Conservation (phyloP, 92 coral and sea anemone genomes). For the Nematostella vectensis region DNA sequence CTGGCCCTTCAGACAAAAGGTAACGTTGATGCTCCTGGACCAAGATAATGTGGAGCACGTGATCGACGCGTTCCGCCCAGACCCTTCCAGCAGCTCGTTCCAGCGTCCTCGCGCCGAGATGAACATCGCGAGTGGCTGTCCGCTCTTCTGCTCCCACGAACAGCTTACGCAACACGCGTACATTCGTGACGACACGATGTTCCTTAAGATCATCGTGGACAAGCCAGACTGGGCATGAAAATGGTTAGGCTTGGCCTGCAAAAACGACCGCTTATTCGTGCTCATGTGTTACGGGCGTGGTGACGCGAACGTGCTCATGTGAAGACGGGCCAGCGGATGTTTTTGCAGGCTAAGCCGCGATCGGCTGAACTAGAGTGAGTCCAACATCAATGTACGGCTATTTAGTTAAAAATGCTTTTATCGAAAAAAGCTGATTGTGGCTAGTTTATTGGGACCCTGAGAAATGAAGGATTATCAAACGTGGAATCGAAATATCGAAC, state of each 20-base stretch:
- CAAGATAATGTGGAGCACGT: constrained; percentile 61
- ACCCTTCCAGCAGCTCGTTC: constrained; percentile 74
- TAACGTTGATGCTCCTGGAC: constrained; percentile 60
- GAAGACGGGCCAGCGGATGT: too few relatives aligned
- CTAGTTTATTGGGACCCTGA: too few relatives aligned
- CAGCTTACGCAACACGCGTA: constrained; percentile 50
- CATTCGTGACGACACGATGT: constrained; percentile 62
- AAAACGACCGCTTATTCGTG: too few relatives aligned
- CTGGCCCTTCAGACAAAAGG: constrained; percentile 88
- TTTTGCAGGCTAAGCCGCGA: too few relatives aligned
- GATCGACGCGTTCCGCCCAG: constrained; percentile 74
- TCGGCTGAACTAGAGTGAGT: too few relatives aligned
- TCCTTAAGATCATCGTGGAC: constrained; percentile 54
- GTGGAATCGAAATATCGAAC: too few relatives aligned
- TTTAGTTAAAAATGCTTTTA: too few relatives aligned
- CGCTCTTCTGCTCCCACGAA: constrained; percentile 43
- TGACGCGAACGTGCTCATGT: too few relatives aligned
- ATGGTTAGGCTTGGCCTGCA: neutral
- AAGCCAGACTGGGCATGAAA: constrained; percentile 27
- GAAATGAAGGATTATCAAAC: too few relatives aligned
- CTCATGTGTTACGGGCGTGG: too few relatives aligned
- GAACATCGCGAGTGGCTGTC: constrained; percentile 78
- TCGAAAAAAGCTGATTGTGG: too few relatives aligned
- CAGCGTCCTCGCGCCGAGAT: constrained; percentile 54
- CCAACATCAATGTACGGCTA: too few relatives aligned